These are phyloP conservation scores for Amphipyra berbera DNA, from an alignment of 2,888 invertebrate genomes.

Conservation along the genomic window DNA sequence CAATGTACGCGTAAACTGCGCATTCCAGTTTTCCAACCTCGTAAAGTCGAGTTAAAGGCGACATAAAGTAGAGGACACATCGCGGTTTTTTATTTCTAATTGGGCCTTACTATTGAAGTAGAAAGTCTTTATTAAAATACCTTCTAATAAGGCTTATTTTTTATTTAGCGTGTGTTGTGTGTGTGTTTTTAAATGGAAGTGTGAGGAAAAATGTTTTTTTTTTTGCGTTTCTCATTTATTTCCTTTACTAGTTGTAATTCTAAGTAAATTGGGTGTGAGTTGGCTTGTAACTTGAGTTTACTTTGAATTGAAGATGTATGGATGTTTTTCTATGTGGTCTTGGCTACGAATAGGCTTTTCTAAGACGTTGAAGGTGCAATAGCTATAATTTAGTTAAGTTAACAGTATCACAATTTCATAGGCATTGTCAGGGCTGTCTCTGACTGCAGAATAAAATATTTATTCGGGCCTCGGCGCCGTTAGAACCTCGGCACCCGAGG, in stretches of 20 bases:
- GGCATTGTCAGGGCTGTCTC: too few relatives aligned
- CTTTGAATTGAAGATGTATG: slow-evolving; percentile 4
- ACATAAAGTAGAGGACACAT: slow-evolving; percentile 47
- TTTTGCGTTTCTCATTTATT: not conserved
- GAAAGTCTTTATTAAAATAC: slow-evolving; percentile 47
- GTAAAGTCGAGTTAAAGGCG: slow-evolving; percentile 57
- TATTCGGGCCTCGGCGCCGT: too few relatives aligned
- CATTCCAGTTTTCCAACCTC: slow-evolving; percentile 63
- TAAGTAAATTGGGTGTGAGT: slow-evolving; percentile 24
- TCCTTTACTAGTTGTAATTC: slow-evolving; percentile 7
- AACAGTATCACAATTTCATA: too few relatives aligned
- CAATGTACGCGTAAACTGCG: slow-evolving; percentile 66
- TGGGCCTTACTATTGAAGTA: slow-evolving; percentile 30
- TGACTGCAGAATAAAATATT: too few relatives aligned
- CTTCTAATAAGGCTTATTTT: slow-evolving; percentile 45
- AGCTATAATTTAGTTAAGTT: too few relatives aligned
- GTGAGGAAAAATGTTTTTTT: slow-evolving; percentile 14
- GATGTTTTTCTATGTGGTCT: slow-evolving; percentile 3
- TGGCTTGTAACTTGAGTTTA: not conserved
- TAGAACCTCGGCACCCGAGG: too few relatives aligned
- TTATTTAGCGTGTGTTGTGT: slow-evolving; percentile 11
- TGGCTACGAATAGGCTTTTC: not conserved
- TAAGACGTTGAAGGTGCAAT: too few relatives aligned
- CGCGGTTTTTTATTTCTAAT: slow-evolving; percentile 53
- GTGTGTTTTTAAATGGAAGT: slow-evolving; percentile 12